phyloP scores from a whole-genome alignment of 1,140 invertebrate species.

The Teleopsis dalmanni region DNA sequence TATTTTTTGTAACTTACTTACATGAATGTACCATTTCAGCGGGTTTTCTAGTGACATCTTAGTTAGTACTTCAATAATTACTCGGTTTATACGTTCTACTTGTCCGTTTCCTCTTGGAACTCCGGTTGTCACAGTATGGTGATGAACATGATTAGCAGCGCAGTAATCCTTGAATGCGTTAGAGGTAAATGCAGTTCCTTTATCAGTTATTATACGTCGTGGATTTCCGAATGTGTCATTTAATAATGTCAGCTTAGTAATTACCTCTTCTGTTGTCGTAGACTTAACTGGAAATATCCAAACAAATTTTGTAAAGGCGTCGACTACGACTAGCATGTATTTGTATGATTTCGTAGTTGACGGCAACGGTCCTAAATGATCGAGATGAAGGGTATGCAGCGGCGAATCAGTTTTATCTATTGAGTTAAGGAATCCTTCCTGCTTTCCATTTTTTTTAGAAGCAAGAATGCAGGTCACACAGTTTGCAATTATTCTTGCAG shows the following conservation, averaged over 20 bases:
- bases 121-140: constrained; percentile 27
- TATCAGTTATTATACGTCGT: not conserved
- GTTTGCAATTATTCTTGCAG: no score
- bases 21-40: constrained; percentile 30
- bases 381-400: constrained; percentile 18
- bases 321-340: constrained; percentile 37
- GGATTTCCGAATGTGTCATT: constrained; percentile 7
- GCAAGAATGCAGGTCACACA: no score
- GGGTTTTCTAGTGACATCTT: constrained; percentile 27
- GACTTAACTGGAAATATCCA: constrained; percentile 25
- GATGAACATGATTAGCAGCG: constrained; percentile 20
- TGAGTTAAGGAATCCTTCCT: constrained; percentile 31
- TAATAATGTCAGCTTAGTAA: constrained; percentile 9
- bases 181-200: not conserved
- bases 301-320: constrained; percentile 42
- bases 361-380: constrained; percentile 31
- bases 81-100: constrained; percentile 23
- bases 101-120: constrained; percentile 24
- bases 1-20: no score
- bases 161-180: constrained; percentile 14
- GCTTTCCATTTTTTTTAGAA: no score
- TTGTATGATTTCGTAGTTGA: constrained; percentile 41
- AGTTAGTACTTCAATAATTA: constrained; percentile 21
- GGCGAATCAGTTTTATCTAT: constrained; percentile 28
- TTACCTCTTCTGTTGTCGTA: constrained; percentile 8